Evolutionary conservation across 1,140 invertebrate species (phyloP), one percentile per base, ranked within the genome.

Genomic region (Caerostris extrusa): DNA sequence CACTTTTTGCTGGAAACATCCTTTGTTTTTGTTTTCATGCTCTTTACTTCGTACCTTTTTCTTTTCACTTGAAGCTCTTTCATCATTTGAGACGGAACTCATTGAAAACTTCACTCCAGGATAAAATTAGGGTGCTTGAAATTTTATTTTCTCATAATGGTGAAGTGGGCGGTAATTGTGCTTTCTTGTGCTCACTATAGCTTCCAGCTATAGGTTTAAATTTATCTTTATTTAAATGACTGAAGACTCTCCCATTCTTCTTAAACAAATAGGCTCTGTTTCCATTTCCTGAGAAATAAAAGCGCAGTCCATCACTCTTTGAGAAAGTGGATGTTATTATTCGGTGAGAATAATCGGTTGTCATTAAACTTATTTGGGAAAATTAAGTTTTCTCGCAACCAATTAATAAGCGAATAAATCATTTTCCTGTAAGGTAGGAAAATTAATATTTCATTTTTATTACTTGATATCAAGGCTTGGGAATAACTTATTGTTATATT

Each of bases 31-130:
- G n/a, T 90, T 77, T 90, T 90, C 53, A 7, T 67, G 17, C 60
- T 5, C 50, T 88, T 88, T 64, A 64, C 64, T 88, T 88, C 58
- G n/a, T 88, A 57, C 86, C 4, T 56, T 77, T 34, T 83, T 83
- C 82, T 83, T 34, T 57, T 58, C 82, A 83, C 57, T 83, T 83
- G 5, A 34, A 7, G 14, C 82, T 58, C 82, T 34, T 88, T 67
- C 86, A 64, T 88, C 86, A 88, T 88, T 53, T 67, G 34, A 64
- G 34, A 88, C 61, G 60, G 19, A 88, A 17, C 58, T 64, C 86
- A 88, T 88, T 88, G 86, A 88, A 88, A 61, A 88, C 61, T 88
- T 88, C 50, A 88, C 86, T 64, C 19, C 60, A 88, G 86, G 86
- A 34, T 17, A 53, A 64, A 88, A 67, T 88, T 88, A 64, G n/a